phyloP scores from a whole-genome alignment of 2,113 vertebrate species.

The Upupa epops region DNA sequence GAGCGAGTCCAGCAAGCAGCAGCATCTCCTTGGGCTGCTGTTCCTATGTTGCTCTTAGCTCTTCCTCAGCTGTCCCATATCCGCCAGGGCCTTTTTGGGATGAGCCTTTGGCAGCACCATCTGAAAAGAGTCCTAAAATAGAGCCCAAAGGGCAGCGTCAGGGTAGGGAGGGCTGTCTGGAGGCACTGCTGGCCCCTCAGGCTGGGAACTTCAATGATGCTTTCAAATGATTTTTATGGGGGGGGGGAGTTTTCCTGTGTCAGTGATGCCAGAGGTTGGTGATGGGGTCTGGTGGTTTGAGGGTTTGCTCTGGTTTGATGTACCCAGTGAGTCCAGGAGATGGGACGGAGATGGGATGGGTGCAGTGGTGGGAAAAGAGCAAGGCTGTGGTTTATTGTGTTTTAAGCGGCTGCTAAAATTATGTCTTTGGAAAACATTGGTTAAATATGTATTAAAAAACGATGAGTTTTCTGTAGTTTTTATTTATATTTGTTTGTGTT shows the following conservation, averaged over 20 bases:
- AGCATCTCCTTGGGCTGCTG: neutral
- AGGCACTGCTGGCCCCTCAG: neutral
- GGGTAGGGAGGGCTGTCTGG: neutral
- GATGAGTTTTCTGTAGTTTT: neutral
- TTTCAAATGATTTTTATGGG: neutral
- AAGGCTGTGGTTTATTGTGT: neutral
- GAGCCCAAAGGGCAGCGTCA: neutral
- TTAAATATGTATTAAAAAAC: no score
- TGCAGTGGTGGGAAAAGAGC: neutral
- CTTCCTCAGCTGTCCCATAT: neutral
- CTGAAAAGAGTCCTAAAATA: neutral
- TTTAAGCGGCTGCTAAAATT: no score
- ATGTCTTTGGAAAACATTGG: no score
- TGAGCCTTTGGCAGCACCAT: neutral
- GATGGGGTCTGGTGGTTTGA: no score
- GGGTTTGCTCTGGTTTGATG: neutral
- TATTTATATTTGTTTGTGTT: neutral
- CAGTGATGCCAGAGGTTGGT: fast-evolving
- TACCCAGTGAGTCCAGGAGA: fast-evolving
- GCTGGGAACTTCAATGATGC: neutral
- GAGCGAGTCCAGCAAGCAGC: fast-evolving
- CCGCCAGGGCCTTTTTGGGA: neutral
- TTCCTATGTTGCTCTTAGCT: fast-evolving
- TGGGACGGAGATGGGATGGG: neutral
- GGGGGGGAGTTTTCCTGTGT: neutral